Evolutionary conservation across 2,888 invertebrate species (phyloP), one percentile per base, ranked within the genome.

Genomic region (Thelaira solivaga): DNA sequence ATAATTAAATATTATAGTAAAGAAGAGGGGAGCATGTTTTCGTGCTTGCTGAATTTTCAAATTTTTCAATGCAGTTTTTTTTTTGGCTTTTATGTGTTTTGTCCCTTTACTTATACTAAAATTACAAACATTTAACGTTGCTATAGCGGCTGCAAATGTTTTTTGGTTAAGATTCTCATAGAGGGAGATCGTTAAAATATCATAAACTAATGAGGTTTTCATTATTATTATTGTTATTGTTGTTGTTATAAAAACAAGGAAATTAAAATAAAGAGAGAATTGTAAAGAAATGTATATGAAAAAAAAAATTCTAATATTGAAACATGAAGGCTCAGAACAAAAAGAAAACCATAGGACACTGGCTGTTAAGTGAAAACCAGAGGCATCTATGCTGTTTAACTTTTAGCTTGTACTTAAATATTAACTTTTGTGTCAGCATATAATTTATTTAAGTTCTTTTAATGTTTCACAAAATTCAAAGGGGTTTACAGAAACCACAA

Each of bases 171-270:
- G 1, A 1, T 13, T 11, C 36, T n/a, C 4, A 36, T n/a, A n/a
- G 4, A 36, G 36, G 5, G 8, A 13, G 4, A 39, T 67, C 62
- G 43, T 64, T 62, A 68, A 39, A 68, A 64, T 68, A 68, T 71
- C 53, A 67, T 49, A 80, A 64, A 59, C 77, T 77, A 77, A 76
- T 80, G 80, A 74, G 71, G 57, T 74, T 76, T 74, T 57, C 67
- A 74, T 69, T 71, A 67, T n/a, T n/a, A n/a, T n/a, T n/a, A n/a
- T n/a, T 75, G 47, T 64, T 65, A n/a, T 65, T 73, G n/a, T n/a
- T n/a, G n/a, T 67, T 31, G 7, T n/a, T 45, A 31, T 18, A 11
- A 49, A 41, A 65, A 49, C 59, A 36, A 24, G 18, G 51, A 55
- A 18, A 45, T 22, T 49, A 41, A 51, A 43, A 13, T 10, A 51